phyloP scores from a whole-genome alignment of 1,140 invertebrate genomes.

The Drosophila ironensis region DNA sequence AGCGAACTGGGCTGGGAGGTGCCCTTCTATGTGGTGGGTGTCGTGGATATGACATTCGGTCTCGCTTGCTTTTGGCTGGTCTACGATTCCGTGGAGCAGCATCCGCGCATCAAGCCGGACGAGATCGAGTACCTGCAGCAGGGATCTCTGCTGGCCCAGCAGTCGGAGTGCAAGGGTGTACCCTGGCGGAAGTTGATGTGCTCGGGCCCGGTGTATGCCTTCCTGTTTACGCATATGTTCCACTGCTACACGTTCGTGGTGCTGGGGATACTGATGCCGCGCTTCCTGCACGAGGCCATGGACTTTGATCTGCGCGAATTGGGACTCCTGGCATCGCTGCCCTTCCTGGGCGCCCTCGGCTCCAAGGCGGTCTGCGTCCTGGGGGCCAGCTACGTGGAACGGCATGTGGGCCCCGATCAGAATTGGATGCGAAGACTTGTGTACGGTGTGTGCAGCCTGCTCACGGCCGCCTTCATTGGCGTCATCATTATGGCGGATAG shows the following conservation, averaged over 20 bases:
- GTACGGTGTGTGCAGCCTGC: not conserved
- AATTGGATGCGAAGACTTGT: not conserved
- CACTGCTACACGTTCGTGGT: not conserved
- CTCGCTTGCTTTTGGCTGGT: not conserved
- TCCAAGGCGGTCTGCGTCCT: not conserved
- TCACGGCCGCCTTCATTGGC: not conserved
- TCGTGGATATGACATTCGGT: not conserved
- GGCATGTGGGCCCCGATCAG: not conserved
- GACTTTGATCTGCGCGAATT: not conserved
- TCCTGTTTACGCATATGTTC: not conserved
- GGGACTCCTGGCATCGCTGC: not conserved
- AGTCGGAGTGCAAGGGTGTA: not conserved
- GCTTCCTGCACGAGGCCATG: not conserved
- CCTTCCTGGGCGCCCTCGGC: not conserved
- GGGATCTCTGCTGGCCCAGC: not conserved
- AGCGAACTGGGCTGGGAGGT: not conserved
- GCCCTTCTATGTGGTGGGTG: not conserved
- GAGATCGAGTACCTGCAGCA: not conserved
- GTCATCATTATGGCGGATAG: not conserved
- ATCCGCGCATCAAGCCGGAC: not conserved
- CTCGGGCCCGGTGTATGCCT: not conserved
- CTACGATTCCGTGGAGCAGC: not conserved
- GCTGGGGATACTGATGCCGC: not conserved
- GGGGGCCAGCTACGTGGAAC: not conserved
- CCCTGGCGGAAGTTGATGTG: not conserved